Conservation (phyloP, 2,113 vertebrate genomes). For the Mus musculus region DNA sequence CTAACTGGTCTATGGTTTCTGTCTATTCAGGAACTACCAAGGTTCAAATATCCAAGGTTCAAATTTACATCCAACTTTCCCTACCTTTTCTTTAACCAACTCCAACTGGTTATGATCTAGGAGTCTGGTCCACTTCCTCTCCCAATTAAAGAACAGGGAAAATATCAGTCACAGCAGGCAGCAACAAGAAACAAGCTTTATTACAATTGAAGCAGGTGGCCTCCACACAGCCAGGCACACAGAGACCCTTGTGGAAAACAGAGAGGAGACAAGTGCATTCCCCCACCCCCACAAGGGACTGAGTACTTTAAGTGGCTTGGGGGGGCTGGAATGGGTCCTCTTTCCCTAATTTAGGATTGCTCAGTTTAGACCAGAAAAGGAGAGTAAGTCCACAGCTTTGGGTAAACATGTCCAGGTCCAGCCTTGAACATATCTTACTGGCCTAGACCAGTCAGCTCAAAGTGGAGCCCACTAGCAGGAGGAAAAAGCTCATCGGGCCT, state of each 20-base stretch:
- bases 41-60: background rate
- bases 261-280: background rate
- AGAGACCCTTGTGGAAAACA: background rate
- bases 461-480: background rate
- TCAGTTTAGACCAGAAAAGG: background rate
- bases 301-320: background rate
- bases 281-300: background rate
- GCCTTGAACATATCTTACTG: background rate
- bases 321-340: background rate
- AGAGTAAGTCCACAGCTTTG: background rate
- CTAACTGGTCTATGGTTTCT: background rate
- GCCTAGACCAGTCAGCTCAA: background rate
- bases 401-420: background rate
- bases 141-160: background rate
- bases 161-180: background rate
- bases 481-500: background rate
- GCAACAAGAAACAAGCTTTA: background rate
- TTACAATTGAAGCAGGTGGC: background rate
- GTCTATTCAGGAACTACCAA: background rate
- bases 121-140: background rate
- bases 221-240: background rate
- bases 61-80: background rate
- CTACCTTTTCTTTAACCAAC: background rate
- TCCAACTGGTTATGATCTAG: background rate
- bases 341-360: background rate